phyloP scores from a whole-genome alignment of 2,797 vertebrate genomes.

The Psittacula echo region DNA sequence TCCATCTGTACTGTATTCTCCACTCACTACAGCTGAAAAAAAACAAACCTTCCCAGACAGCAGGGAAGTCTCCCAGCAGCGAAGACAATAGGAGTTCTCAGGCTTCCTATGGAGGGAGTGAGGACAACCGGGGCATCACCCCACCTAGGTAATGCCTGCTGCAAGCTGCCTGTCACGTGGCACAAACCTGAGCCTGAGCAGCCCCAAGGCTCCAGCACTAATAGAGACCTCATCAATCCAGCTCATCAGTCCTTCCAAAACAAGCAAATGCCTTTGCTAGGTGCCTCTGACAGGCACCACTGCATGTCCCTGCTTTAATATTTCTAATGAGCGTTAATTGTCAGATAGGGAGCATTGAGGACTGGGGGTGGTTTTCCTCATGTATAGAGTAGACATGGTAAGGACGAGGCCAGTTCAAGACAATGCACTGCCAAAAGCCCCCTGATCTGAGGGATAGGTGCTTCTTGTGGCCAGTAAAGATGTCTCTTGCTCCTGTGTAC shows the following conservation, averaged over 20 bases:
- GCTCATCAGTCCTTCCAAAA: neutral
- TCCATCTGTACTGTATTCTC: neutral
- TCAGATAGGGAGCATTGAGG: neutral
- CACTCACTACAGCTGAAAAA: neutral
- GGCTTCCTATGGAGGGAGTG: neutral
- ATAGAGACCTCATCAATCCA: neutral
- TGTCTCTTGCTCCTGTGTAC: neutral
- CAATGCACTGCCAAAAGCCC: neutral
- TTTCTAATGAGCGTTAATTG: neutral
- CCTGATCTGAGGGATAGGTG: neutral
- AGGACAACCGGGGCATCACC: neutral
- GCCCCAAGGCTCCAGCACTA: neutral
- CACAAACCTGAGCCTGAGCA: neutral
- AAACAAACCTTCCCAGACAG: conserved; percentile 9
- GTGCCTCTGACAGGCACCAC: neutral
- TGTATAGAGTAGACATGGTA: neutral
- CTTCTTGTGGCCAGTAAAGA: neutral
- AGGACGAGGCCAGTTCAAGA: neutral
- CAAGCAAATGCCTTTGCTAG: neutral
- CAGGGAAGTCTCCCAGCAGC: neutral
- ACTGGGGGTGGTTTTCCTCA: neutral
- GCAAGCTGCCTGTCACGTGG: accelerated
- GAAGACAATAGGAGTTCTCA: neutral
- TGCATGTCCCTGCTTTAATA: neutral
- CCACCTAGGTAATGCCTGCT: neutral